Base-by-base conservation (phyloP, 2,797 vertebrate genomes). In the Diceros bicornis region DNA sequence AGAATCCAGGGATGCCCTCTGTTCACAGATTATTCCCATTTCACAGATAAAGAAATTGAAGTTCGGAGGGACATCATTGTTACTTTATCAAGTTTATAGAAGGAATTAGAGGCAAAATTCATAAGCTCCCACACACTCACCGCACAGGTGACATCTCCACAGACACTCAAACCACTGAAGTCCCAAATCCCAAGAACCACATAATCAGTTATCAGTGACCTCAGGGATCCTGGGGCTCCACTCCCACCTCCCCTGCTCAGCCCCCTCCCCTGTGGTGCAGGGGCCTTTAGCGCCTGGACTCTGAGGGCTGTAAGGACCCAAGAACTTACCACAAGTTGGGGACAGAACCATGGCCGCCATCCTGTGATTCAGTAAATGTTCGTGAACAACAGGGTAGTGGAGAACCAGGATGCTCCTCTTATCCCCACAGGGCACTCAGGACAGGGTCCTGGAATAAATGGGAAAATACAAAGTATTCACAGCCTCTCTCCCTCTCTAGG, bases 291-390 rank as follows among this genome's bases (percentile, higher is more conserved):
- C 66, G 6, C 47, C 59, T 47, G 44, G 62, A 47, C 41, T 72
- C 37, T 34, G 59, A 83, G 86, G 57, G 18, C 17, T 81, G 66
- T 59, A 4, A 17, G 37, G 55, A 87, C 59, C 34, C 86, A 47
- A 9, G 7, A 23, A 74, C 96, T 93, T 78, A 98, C 97, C 89
- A 50, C 52, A 62, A 9, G 57, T 9, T 0, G 78, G 47, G 29
- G 74, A 55, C 4, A 96, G 57, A 27, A 89, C 7, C 17, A 85
- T 0, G 3, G 88, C 74, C 0, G 3, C 59, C 59, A 96, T 97
- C 66, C 64, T 72, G 55, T 10, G 75, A 86, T 34, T 62, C 17
- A 25, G 34, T 17, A 55, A 77, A 34, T 29, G 0, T 10, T 66
- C 41, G 52, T 32, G 21, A 84, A 72, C 50, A 74, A 50, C 59